Conservation (phyloP, 2,888 invertebrate genomes). For the Seira sanloemensis region DNA sequence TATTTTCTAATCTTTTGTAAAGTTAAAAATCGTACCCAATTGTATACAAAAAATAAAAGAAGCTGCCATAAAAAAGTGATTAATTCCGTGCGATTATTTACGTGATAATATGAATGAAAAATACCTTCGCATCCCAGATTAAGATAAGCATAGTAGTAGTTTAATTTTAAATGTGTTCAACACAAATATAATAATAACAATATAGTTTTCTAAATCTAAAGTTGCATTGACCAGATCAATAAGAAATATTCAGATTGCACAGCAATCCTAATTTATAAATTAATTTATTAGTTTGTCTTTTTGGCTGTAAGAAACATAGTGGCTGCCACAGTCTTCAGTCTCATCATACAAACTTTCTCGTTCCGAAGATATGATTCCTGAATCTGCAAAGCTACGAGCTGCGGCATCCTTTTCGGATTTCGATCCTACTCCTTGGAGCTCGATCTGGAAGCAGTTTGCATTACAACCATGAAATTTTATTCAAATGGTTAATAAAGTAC, state of each 20-base stretch:
- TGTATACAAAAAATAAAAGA: too few relatives aligned
- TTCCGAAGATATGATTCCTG: constrained; percentile 46
- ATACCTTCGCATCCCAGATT: too few relatives aligned
- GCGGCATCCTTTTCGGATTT: constrained; percentile 21
- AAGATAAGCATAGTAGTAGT: neutral
- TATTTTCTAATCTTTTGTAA: too few relatives aligned
- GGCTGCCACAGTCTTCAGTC: constrained; percentile 61
- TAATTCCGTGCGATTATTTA: too few relatives aligned
- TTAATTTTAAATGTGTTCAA: constrained; percentile 38
- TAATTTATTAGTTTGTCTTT: constrained; percentile 54
- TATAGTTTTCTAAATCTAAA: neutral
- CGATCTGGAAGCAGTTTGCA: neutral
- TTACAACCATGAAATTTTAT: too few relatives aligned
- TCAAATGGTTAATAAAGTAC: too few relatives aligned
- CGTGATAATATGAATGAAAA: too few relatives aligned
- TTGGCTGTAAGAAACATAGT: constrained; percentile 60
- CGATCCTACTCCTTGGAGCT: neutral
- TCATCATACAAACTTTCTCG: constrained; percentile 56
- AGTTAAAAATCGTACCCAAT: too few relatives aligned
- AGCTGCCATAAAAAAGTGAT: too few relatives aligned
- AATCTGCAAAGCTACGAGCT: constrained; percentile 45
- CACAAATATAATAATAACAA: constrained; percentile 39
- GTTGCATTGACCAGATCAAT: constrained; percentile 45
- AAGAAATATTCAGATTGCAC: constrained; percentile 29
- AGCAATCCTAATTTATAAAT: constrained; percentile 33